Evolutionary conservation across 2,113 vertebrate genomes (phyloP).

Genomic region (Triplophysa dalaica): DNA sequence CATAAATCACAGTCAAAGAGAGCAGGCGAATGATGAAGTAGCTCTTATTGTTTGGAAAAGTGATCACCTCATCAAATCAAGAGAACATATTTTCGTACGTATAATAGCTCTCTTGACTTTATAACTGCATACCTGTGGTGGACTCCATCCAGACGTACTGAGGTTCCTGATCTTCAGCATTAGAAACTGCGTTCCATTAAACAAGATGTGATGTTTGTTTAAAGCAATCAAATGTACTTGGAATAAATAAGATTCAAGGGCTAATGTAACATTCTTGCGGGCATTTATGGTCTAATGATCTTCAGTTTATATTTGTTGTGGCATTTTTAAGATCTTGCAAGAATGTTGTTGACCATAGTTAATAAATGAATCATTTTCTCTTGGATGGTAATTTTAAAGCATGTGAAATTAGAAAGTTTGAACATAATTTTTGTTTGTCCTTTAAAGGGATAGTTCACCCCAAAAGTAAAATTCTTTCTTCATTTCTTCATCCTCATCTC

Average conservation of each 20-base stretch:
- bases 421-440: no score
- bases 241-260: not conserved
- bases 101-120: conserved; percentile 37
- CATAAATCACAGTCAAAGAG: conserved; percentile 48
- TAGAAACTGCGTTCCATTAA: not conserved
- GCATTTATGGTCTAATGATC: not conserved
- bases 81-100: conserved; percentile 32
- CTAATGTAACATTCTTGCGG: not conserved
- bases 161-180: not conserved
- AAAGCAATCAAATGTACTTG: not conserved
- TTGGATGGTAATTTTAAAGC: no score
- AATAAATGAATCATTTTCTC: not conserved
- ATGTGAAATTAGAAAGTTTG: no score
- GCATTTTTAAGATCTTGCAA: not conserved
- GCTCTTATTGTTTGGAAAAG: conserved; percentile 48
- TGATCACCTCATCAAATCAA: conserved; percentile 41
- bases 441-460: no score
- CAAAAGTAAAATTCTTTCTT: no score
- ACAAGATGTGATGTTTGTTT: not conserved
- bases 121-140: conserved; percentile 32
- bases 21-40: conserved; percentile 45
- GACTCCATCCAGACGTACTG: not conserved
- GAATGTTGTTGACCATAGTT: not conserved
- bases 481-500: no score
- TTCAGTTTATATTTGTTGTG: not conserved